phyloP scores from a whole-genome alignment of 2,888 invertebrate species.

The Linnaemya vulpina region DNA sequence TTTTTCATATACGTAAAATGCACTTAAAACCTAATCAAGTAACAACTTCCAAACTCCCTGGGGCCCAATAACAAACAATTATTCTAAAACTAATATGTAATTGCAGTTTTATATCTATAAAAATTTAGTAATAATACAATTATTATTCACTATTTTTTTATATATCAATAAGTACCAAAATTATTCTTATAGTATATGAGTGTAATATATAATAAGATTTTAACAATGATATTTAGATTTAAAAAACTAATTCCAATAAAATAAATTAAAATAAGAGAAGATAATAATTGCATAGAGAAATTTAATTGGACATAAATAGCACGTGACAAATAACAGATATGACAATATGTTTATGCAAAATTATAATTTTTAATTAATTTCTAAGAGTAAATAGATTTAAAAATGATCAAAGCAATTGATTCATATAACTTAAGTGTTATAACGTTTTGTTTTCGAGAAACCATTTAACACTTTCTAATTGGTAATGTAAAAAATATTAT shows the following conservation, averaged over 20 bases:
- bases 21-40: slow-evolving; percentile 1
- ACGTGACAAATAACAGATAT: background rate
- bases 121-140: slow-evolving; percentile 32
- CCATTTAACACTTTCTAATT: too few relatives aligned
- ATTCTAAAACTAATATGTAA: slow-evolving; percentile 10
- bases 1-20: background rate
- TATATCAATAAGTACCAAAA: background rate
- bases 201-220: slow-evolving; percentile 1
- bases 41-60: slow-evolving; percentile 10
- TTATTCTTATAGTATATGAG: background rate
- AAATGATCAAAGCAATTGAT: too few relatives aligned
- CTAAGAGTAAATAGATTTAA: too few relatives aligned
- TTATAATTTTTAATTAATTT: too few relatives aligned
- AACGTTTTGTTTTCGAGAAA: too few relatives aligned
- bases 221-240: background rate
- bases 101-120: slow-evolving; percentile 4
- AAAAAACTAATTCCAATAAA: background rate
- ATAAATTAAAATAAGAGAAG: background rate
- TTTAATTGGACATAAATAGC: background rate
- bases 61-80: slow-evolving; percentile 36
- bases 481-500: too few relatives aligned
- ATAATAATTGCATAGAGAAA: background rate
- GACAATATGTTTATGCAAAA: background rate
- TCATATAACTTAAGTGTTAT: too few relatives aligned
- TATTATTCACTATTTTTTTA: background rate